phyloP scores from a whole-genome alignment of 2,113 vertebrate genomes.

The Empidonax traillii region DNA sequence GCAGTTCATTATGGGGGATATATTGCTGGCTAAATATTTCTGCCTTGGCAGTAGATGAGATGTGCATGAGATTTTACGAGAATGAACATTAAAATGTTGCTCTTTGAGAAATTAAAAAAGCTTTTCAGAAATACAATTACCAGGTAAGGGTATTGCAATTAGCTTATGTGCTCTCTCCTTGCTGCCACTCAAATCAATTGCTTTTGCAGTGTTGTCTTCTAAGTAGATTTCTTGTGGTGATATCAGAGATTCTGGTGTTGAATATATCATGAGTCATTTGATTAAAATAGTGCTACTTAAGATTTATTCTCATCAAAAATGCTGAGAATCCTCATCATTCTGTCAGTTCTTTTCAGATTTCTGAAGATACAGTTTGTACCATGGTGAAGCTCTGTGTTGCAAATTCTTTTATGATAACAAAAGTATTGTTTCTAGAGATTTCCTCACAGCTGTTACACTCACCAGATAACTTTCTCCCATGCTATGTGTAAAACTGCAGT shows the following conservation, averaged over 20 bases:
- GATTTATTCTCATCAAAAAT: slow-evolving; percentile 26
- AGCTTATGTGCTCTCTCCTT: not conserved
- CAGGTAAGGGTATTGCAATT: not conserved
- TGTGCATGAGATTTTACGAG: not conserved
- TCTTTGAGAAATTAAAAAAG: not conserved
- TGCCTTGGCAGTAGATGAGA: not conserved
- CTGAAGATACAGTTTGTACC: slow-evolving; percentile 12
- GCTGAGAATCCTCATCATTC: slow-evolving; percentile 4
- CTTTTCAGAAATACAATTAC: not conserved
- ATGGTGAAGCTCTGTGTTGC: not conserved
- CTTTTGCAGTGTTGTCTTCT: not conserved
- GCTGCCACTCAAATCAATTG: not conserved
- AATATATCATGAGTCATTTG: slow-evolving; percentile 50
- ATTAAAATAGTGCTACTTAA: slow-evolving; percentile 50
- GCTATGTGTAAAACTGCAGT: not conserved
- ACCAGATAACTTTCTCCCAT: not conserved
- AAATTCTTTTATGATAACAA: not conserved
- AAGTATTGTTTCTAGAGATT: not conserved
- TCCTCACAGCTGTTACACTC: not conserved
- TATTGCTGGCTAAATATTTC: not conserved
- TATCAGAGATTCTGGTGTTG: slow-evolving; percentile 24
- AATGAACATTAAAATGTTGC: not conserved
- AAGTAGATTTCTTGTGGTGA: not conserved
- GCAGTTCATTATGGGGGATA: not conserved
- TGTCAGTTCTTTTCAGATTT: slow-evolving; percentile 13